These are phyloP conservation scores for Gnathonemus echidnorhynchus DNA, from an alignment of 2,113 vertebrate genomes.

Conservation along the genomic window DNA sequence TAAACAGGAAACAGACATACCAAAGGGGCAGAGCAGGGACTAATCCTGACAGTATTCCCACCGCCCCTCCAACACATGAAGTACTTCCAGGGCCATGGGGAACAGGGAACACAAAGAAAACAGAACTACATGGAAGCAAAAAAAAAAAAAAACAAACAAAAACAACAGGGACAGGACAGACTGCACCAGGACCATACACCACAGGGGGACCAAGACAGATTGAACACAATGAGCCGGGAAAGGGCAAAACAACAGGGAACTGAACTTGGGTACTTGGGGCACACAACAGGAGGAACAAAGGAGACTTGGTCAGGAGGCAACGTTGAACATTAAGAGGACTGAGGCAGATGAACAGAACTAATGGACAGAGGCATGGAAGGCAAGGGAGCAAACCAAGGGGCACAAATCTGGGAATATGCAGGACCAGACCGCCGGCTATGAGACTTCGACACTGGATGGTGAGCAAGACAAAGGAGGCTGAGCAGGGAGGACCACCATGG, in stretches of 20 bases:
- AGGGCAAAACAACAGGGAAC: not conserved
- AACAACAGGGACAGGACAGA: not conserved
- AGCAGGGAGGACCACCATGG: too few relatives aligned
- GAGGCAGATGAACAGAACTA: too few relatives aligned
- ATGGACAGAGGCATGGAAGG: too few relatives aligned
- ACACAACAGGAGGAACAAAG: not conserved
- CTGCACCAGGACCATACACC: not conserved
- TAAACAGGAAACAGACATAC: not conserved
- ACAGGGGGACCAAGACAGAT: not conserved
- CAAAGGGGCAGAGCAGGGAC: not conserved
- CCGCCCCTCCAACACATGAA: not conserved
- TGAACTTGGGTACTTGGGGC: not conserved
- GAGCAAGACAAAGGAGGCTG: too few relatives aligned
- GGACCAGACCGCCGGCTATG: too few relatives aligned
- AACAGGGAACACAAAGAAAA: not conserved
- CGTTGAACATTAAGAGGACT: too few relatives aligned
- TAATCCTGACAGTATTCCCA: not conserved
- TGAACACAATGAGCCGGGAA: not conserved
- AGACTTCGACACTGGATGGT: too few relatives aligned
- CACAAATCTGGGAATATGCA: too few relatives aligned
- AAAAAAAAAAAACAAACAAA: not conserved
- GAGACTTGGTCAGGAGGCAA: not conserved
- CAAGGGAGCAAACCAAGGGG: too few relatives aligned
- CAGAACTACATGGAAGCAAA: not conserved
- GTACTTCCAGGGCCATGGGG: not conserved